A percentile compares a stretch with the other conserved stretches of the same genome.
Conservation (phyloP, 2,888 invertebrate genomes). For the Melieria crassipennis region DNA sequence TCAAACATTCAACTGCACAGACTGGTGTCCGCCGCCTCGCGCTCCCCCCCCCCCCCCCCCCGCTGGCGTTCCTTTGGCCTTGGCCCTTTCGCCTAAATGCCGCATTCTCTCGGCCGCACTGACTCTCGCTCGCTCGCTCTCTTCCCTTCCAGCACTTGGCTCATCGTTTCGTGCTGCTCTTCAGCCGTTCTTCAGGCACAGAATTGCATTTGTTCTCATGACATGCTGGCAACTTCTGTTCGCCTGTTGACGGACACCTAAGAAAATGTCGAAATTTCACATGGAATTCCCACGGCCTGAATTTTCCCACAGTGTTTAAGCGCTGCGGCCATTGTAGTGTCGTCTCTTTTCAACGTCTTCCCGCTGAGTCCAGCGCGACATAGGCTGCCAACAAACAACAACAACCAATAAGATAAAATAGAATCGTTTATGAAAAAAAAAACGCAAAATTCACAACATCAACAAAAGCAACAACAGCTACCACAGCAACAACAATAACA, state of each 20-base stretch:
- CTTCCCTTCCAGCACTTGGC: no score
- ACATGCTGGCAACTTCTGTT: conserved; percentile 52
- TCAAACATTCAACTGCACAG: no score
- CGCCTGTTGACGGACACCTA: conserved; percentile 64
- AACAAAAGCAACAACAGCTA: conserved; percentile 21
- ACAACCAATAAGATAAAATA: conserved; percentile 47
- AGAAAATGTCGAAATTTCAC: conserved; percentile 65
- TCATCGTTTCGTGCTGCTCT: no score
- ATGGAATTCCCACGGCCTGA: conserved; percentile 67
- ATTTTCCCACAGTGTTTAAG: conserved; percentile 63
- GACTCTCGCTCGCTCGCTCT: no score
- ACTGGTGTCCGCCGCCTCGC: no score
- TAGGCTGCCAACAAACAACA: conserved; percentile 43
- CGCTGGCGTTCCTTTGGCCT: no score
- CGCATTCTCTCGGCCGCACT: no score
- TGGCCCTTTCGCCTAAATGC: no score
- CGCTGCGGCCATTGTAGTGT: conserved; percentile 23
- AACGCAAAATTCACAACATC: conserved; percentile 18
- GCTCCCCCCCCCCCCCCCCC: no score
- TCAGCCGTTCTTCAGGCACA: no score
- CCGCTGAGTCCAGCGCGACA: not conserved
- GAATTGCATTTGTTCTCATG: conserved; percentile 49
- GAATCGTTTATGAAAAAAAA: conserved; percentile 18
- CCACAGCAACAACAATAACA: conserved; percentile 18
- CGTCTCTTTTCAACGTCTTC: conserved; percentile 11